Evolutionary conservation across 2,888 invertebrate species (phyloP), one percentile per base, ranked within the genome.

Genomic region (Papilio demoleus): DNA sequence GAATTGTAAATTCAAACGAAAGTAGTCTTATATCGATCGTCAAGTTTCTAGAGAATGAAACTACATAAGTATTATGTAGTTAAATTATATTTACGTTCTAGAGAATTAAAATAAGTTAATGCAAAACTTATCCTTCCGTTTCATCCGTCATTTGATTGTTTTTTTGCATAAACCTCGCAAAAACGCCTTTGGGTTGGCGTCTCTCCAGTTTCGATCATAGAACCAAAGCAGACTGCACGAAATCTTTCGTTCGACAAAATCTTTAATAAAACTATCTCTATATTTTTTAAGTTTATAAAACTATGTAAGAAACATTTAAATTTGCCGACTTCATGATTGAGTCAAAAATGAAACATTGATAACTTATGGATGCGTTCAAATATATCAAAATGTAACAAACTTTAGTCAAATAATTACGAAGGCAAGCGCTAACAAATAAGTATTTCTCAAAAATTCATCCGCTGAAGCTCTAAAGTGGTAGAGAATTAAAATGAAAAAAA

Each of bases 131-230:
- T 79, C 77, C 78, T 85, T 83, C 79, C 79, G 82, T 87, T 84
- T 85, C 83, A 87, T 83, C 83, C 81, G 78, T 84, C 81, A 75
- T 79, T 81, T 82, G 77, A 82, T 88, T 82, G 80, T n/a, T n/a
- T n/a, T n/a, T n/a, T n/a, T n/a, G 85, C 85, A 84, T 80, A 84
- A 81, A 87, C 82, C 79, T 84, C 81, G 74, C 75, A 77, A 76
- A 76, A 86, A 81, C 86, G 87, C 87, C 86, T 88, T 76, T 70
- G 65, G 69, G 70, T 84, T 88, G 88, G 89, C 85, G 68, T 61
- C 67, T 69, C 73, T 83, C 88, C 88, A 88, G 85, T 70, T 71
- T 74, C 76, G 74, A 76, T 76, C 61, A 67, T 31, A 14, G 50
- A 27, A 50, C 67, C 40, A 70, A 74, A 73, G 70, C 73, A 74